A percentile compares a stretch with the other conserved stretches of the same genome.
These are phyloP conservation scores for Aurelia coerulea DNA, from an alignment of 30 jellyfish, hydroid and myxozoan genomes.

Conservation along the genomic window DNA sequence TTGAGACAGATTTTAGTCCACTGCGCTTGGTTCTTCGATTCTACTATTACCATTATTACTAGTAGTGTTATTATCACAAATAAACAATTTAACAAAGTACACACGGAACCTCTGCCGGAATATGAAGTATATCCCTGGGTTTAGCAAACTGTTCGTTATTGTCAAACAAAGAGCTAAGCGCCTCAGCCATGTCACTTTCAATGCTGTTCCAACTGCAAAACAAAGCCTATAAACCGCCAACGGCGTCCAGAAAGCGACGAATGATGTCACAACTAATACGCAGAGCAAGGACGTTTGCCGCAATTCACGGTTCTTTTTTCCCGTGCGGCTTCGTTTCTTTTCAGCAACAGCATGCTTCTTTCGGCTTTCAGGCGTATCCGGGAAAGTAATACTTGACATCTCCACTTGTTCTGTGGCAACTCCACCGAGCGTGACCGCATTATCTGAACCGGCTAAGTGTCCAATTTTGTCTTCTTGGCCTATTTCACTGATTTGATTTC, in stretches of 20 bases:
- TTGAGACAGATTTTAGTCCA: no score
- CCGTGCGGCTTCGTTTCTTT: no score
- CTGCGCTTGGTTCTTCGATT: no score
- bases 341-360: no score
- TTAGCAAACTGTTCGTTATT: constrained; percentile 20
- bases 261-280: constrained; percentile 3
- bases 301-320: neutral
- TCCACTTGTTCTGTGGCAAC: neutral
- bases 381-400: neutral
- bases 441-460: neutral
- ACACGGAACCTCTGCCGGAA: constrained; percentile 13
- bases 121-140: constrained; percentile 21
- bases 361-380: neutral
- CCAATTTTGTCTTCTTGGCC: neutral
- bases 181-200: neutral
- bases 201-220: neutral
- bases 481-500: neutral
- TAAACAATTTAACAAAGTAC: neutral
- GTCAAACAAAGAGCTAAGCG: constrained; percentile 18
- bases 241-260: constrained; percentile 23
- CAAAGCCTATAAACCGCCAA: constrained; percentile 21
- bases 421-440: neutral
- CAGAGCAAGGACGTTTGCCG: constrained; percentile 9
- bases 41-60: no score
- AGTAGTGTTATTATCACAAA: no score